Evolutionary conservation across 1,140 invertebrate genomes (phyloP).

Genomic region (Zaprionus inermis): DNA sequence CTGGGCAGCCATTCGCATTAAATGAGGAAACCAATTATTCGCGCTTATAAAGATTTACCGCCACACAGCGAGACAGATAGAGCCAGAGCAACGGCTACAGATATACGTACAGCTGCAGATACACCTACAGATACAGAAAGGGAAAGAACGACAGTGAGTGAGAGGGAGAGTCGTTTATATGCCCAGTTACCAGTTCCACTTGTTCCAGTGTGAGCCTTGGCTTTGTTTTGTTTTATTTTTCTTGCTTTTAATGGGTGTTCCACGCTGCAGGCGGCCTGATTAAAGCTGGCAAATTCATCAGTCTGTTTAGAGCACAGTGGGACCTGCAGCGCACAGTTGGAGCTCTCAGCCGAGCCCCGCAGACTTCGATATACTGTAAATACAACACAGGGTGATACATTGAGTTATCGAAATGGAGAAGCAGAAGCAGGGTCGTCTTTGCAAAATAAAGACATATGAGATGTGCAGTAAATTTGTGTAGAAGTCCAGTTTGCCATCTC

Average conservation of each 20-base stretch:
- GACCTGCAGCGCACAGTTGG: neutral
- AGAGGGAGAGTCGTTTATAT: slow-evolving; percentile 39
- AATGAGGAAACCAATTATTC: slow-evolving; percentile 84
- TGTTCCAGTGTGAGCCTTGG: slow-evolving; percentile 6
- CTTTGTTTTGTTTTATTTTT: slow-evolving; percentile 49
- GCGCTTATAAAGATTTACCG: slow-evolving; percentile 84
- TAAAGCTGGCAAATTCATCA: slow-evolving; percentile 63
- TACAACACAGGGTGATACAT: neutral
- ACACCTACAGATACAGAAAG: slow-evolving; percentile 41
- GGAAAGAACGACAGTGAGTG: slow-evolving; percentile 1
- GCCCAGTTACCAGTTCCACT: slow-evolving; percentile 34
- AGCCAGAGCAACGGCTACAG: slow-evolving; percentile 56
- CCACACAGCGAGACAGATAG: slow-evolving; percentile 67
- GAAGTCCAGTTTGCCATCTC: neutral
- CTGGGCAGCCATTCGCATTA: slow-evolving; percentile 77
- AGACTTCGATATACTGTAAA: neutral
- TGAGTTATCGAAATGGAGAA: neutral
- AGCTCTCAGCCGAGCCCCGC: neutral
- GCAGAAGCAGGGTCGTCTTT: too few species aligned
- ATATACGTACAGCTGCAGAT: slow-evolving; percentile 55
- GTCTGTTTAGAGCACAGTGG: slow-evolving; percentile 1
- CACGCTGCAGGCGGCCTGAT: slow-evolving; percentile 56
- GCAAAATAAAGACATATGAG: neutral
- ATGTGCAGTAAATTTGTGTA: neutral
- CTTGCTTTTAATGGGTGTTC: slow-evolving; percentile 57